Evolutionary conservation across 2,888 invertebrate genomes (phyloP).

Genomic region (Trachelus iudaicus): DNA sequence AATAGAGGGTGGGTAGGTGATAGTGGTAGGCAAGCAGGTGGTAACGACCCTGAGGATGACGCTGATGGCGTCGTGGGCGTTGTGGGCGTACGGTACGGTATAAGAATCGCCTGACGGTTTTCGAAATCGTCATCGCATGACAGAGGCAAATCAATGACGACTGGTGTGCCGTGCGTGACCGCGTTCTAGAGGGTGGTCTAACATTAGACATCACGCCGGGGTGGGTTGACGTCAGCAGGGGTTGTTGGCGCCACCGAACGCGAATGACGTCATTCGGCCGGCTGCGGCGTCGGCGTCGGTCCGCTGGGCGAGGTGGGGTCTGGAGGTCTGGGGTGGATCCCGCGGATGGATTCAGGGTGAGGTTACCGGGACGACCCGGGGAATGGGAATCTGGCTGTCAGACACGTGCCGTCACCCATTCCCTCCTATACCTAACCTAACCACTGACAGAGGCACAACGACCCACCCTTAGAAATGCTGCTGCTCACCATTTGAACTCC

Average conservation of each 20-base stretch:
- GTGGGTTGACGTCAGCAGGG: conserved; percentile 45
- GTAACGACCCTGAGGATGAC: too few relatives aligned
- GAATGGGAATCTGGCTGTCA: conserved; percentile 27
- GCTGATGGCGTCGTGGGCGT: too few relatives aligned
- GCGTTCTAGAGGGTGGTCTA: background rate
- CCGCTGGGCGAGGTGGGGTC: conserved; percentile 11
- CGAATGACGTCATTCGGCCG: conserved; percentile 51
- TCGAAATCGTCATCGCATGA: conserved; percentile 20
- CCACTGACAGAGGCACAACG: background rate
- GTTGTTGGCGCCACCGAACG: conserved; percentile 49
- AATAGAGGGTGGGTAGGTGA: too few relatives aligned
- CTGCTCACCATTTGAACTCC: too few relatives aligned
- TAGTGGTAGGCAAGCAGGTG: too few relatives aligned
- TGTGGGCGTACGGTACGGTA: too few relatives aligned
- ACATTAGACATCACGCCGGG: background rate
- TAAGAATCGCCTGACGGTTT: too few relatives aligned
- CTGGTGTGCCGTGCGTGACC: conserved; percentile 10
- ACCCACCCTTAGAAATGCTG: too few relatives aligned
- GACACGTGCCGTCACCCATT: conserved; percentile 45
- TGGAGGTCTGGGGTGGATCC: conserved; percentile 17
- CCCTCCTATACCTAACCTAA: conserved; percentile 20
- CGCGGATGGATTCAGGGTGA: background rate
- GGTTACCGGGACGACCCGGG: background rate
- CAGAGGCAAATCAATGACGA: conserved; percentile 20
- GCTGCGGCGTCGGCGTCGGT: conserved; percentile 22